Evolutionary conservation across 2,888 invertebrate species (phyloP).

Genomic region (Paralinhomoeus sp.): DNA sequence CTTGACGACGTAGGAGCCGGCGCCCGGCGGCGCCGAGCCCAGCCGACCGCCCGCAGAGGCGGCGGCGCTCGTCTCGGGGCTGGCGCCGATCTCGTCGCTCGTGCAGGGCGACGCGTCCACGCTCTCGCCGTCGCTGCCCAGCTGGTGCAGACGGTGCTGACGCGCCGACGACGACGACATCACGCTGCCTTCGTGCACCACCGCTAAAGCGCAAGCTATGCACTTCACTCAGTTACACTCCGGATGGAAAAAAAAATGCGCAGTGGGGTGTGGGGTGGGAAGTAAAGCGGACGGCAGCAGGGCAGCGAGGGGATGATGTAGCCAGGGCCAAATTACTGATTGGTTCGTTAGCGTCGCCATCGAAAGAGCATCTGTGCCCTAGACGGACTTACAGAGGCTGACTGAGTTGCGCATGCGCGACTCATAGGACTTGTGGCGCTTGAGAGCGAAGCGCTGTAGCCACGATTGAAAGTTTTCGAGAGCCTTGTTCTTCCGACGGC

Average conservation of each 20-base stretch:
- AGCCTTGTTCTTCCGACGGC: background rate
- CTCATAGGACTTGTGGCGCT: constrained; percentile 2
- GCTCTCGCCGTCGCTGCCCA: constrained; percentile 24
- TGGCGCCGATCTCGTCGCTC: constrained; percentile 7
- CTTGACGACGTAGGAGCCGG: constrained; percentile 18
- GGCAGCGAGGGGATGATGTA: no score
- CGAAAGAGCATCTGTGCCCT: no score
- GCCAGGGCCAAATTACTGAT: no score
- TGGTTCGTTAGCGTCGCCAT: no score
- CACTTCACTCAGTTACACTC: no score
- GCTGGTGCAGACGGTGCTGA: constrained; percentile 5
- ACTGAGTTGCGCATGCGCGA: constrained; percentile 15
- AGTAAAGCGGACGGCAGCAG: no score
- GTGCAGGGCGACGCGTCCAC: constrained; percentile 20
- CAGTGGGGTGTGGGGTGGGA: no score
- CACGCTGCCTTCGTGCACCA: constrained; percentile 20
- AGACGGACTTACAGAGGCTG: constrained; percentile 14
- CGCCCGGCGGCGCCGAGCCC: constrained; percentile 7
- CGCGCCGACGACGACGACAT: no score
- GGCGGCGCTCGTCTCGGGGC: constrained; percentile 6
- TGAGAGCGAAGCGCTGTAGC: constrained; percentile 8
- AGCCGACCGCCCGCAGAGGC: background rate
- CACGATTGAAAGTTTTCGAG: constrained; percentile 7
- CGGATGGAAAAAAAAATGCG: no score
- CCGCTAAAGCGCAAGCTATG: no score